Evolutionary conservation across 2,888 invertebrate genomes (phyloP).

Genomic region (Gisinianus flammeolus): DNA sequence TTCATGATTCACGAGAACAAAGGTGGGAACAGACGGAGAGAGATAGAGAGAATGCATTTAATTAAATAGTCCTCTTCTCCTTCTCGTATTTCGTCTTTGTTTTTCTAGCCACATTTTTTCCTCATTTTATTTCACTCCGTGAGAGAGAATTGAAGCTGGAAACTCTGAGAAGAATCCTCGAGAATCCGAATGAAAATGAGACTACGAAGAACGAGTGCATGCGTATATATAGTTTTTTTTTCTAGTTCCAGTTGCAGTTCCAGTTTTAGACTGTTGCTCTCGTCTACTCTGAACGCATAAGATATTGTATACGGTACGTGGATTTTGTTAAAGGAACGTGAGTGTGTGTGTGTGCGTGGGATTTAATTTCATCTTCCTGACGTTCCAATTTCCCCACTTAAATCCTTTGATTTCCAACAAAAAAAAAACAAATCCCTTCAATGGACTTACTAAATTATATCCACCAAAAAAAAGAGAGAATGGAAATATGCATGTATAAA

Average conservation of each 20-base stretch:
- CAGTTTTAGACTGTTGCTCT: neutral
- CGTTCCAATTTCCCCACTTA: constrained; percentile 4
- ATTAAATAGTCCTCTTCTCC: neutral
- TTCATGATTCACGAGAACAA: neutral
- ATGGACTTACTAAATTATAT: too few relatives aligned
- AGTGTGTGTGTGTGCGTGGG: neutral
- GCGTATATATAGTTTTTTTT: neutral
- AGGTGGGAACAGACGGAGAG: neutral
- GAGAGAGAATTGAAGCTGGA: neutral
- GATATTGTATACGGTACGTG: too few relatives aligned
- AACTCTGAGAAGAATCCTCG: neutral
- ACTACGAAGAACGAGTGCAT: neutral
- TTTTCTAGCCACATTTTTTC: neutral
- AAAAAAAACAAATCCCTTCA: too few relatives aligned
- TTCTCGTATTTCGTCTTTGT: too few relatives aligned
- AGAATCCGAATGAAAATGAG: neutral
- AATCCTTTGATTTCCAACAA: neutral
- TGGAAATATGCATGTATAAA: too few relatives aligned
- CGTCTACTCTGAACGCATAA: too few relatives aligned
- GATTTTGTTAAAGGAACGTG: too few relatives aligned
- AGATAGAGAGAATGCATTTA: neutral
- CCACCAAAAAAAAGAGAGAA: too few relatives aligned
- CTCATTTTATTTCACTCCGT: neutral
- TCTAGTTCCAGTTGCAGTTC: neutral
- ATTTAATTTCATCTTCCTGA: neutral